phyloP scores from a whole-genome alignment of 2,797 vertebrate species.

The Malurus leucopterus region DNA sequence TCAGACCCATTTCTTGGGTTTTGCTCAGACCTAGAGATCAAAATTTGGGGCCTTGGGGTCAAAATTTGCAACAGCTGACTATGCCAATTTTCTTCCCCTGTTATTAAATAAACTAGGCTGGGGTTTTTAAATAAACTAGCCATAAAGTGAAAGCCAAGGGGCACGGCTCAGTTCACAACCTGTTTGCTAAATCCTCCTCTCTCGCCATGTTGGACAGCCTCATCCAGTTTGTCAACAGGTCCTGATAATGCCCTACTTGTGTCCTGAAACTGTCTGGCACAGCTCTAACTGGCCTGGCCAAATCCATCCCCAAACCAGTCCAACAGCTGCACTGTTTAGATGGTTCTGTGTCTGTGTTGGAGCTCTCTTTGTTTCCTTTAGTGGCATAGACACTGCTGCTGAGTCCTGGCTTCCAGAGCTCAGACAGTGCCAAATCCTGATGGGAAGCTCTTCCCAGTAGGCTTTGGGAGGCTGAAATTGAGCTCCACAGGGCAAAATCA shows the following conservation, averaged over 20 bases:
- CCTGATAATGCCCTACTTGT: not conserved
- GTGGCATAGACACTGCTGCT: not conserved
- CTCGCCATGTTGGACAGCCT: not conserved
- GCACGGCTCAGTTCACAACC: not conserved
- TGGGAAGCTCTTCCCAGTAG: not conserved
- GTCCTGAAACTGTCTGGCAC: not conserved
- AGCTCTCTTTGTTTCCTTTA: not conserved
- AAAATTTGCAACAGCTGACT: not conserved
- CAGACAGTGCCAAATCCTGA: not conserved
- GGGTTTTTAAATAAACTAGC: not conserved
- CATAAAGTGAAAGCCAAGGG: not conserved
- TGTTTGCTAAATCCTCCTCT: not conserved
- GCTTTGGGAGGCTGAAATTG: not conserved
- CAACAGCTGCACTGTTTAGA: not conserved
- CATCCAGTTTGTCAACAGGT: not conserved
- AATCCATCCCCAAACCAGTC: not conserved
- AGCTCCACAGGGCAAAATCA: not conserved
- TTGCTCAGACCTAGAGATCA: not conserved
- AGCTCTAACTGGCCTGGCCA: not conserved
- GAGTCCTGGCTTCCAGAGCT: not conserved
- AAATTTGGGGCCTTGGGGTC: too few relatives aligned
- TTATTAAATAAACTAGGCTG: not conserved
- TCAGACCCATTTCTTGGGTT: not conserved
- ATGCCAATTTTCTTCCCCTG: not conserved
- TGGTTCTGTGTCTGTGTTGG: not conserved